phyloP scores from a whole-genome alignment of 2,888 invertebrate genomes.

The Epicampocera succincta region DNA sequence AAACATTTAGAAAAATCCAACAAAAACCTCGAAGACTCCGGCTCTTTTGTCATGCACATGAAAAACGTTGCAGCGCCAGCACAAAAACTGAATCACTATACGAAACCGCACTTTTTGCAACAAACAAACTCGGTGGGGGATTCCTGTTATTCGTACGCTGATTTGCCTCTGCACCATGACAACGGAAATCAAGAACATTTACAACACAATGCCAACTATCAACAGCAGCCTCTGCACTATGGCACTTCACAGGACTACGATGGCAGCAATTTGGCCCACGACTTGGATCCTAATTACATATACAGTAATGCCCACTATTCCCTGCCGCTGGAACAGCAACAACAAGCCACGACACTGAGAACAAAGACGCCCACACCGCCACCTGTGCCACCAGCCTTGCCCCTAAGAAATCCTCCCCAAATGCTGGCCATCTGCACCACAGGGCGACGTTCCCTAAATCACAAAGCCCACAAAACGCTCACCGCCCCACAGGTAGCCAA shows the following conservation, averaged over 20 bases:
- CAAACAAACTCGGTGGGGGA: constrained; percentile 76
- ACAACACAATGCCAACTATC: constrained; percentile 77
- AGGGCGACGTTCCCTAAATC: constrained; percentile 70
- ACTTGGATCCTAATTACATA: constrained; percentile 80
- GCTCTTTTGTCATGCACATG: constrained; percentile 80
- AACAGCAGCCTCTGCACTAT: constrained; percentile 70
- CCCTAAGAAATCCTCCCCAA: constrained; percentile 78
- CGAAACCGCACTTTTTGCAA: constrained; percentile 77
- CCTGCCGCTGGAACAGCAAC: constrained; percentile 79
- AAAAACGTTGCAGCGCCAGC: constrained; percentile 72
- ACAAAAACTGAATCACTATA: constrained; percentile 77
- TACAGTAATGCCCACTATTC: constrained; percentile 80
- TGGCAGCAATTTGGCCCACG: constrained; percentile 69
- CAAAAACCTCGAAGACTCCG: constrained; percentile 74
- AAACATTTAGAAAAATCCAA: constrained; percentile 73
- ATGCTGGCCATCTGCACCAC: constrained; percentile 70
- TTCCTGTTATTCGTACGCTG: constrained; percentile 78
- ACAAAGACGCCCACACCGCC: constrained; percentile 80
- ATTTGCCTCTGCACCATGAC: constrained; percentile 77
- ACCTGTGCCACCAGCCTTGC: constrained; percentile 80
- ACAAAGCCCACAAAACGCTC: constrained; percentile 41
- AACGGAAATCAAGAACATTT: constrained; percentile 72
- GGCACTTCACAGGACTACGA: constrained; percentile 71
- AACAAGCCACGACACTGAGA: constrained; percentile 69
- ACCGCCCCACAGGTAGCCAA: not conserved